Evolutionary conservation across 2,888 invertebrate genomes (phyloP).

Genomic region (Metalampra italica): DNA sequence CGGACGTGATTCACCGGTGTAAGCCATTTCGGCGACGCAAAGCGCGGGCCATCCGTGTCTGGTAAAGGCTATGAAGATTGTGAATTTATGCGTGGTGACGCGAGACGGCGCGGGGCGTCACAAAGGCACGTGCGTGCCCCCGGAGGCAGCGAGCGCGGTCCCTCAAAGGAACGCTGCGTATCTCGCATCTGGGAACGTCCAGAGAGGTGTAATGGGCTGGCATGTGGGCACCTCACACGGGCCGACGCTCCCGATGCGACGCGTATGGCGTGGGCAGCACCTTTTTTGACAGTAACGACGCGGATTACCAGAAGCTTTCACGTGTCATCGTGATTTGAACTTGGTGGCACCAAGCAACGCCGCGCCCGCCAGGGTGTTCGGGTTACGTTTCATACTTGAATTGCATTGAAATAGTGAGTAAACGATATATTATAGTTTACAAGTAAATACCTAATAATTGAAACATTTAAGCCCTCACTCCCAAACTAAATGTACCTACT

Average conservation of each 20-base stretch:
- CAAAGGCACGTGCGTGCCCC: conserved; percentile 73
- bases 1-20: conserved; percentile 2
- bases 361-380: no score
- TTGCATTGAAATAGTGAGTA: no score
- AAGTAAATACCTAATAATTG: no score
- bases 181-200: conserved; percentile 54
- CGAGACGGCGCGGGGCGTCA: conserved; percentile 52
- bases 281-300: conserved; percentile 52
- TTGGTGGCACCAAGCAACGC: conserved; percentile 34
- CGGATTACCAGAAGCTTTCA: conserved; percentile 48
- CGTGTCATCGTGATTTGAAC: conserved; percentile 39
- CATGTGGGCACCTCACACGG: conserved; percentile 67
- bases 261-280: conserved; percentile 55
- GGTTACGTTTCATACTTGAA: no score
- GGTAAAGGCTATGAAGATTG: conserved; percentile 49
- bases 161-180: conserved; percentile 53
- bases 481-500: no score
- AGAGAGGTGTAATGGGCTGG: conserved; percentile 64
- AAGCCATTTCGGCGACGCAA: conserved; percentile 9
- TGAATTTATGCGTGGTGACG: conserved; percentile 65
- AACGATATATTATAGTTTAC: no score
- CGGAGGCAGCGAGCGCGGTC: conserved; percentile 49
- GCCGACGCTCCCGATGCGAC: conserved; percentile 57
- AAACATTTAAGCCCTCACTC: no score
- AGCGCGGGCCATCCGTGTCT: conserved; percentile 17